Evolutionary conservation across 2,888 invertebrate genomes (phyloP).

Genomic region (Suillia variegata): DNA sequence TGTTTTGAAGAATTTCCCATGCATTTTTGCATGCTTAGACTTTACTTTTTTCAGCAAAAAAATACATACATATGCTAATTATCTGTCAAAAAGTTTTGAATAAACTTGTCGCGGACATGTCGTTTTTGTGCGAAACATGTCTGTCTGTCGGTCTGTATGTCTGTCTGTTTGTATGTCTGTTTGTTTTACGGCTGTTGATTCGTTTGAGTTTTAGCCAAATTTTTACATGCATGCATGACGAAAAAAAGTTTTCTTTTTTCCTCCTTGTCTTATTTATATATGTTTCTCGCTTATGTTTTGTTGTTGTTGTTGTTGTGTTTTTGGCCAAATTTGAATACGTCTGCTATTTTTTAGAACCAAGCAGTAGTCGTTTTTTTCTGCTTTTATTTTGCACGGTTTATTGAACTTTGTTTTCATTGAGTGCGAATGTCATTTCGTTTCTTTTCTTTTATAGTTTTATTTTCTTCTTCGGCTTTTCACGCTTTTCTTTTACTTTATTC

Average conservation of each 20-base stretch:
- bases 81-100: conserved; percentile 7
- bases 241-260: neutral
- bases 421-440: neutral
- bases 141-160: neutral
- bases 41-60: too few relatives aligned
- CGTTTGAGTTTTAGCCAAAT: conserved; percentile 1
- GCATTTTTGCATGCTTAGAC: too few relatives aligned
- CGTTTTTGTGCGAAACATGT: too few relatives aligned
- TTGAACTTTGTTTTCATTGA: conserved; percentile 20
- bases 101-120: too few relatives aligned
- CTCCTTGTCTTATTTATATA: too few relatives aligned
- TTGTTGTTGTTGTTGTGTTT: too few relatives aligned
- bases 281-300: too few relatives aligned
- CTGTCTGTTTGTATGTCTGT: neutral
- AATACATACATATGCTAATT: conserved; percentile 9
- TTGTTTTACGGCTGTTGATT: neutral
- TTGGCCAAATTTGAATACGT: too few relatives aligned
- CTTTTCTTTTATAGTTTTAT: neutral
- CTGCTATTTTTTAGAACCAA: too few relatives aligned
- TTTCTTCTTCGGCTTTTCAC: neutral
- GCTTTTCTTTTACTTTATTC: neutral
- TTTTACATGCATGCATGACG: neutral
- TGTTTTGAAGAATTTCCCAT: too few relatives aligned
- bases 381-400: conserved; percentile 30
- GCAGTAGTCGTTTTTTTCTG: conserved; percentile 20